Evolutionary conservation across 2,888 invertebrate genomes (phyloP), one percentile per base, ranked within the genome.

Genomic region (Cryptus armator): DNA sequence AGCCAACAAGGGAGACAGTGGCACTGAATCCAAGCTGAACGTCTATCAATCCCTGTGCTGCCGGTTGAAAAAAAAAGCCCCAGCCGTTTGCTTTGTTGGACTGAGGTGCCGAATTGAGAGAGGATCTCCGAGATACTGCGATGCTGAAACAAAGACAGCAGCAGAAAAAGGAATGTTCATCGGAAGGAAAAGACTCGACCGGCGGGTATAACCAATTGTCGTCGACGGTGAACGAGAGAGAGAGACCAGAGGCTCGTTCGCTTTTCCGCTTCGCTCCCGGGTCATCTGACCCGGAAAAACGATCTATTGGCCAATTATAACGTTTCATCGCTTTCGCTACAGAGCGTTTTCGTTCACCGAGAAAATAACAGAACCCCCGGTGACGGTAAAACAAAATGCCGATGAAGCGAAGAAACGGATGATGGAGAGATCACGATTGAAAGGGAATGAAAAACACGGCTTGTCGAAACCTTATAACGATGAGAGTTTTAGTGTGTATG

Each of bases 1-100:
- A 72, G 86, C 88, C 87, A 86, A 88, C 86, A 88, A 88, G 84
- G 87, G 84, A 86, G 87, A 78, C 79, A 80, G 64, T 66, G 78
- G 70, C 88, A 84, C 88, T 89, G 89, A 90, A 83, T 75, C 83
- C 78, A 44, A 68, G 71, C 62, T 80, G 75, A 84, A 84, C 81
- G 76, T 87, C 84, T 77, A 79, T 81, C 84, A 83, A 87, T 82
- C 79, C 82, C 46, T 56, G 48, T 51, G 71, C 48, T 59, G 66
- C 59, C 44, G 32, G 72, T 43, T 37, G 59, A 59, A 46, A 59
- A 56, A 70, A 53, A 59, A 53, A 70, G 76, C 46, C 48, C 37
- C 59, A 43, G 79, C 79, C 71, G 66, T 85, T 80, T 82, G 70
- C 78, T 76, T 80, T 79, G 85, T 79, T 71, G 44, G 14, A 32